Percentiles rank a stretch among this genome's conserved stretches.
Conservation (phyloP, 2,797 vertebrate species). For the Rhinichthys osculus region DNA sequence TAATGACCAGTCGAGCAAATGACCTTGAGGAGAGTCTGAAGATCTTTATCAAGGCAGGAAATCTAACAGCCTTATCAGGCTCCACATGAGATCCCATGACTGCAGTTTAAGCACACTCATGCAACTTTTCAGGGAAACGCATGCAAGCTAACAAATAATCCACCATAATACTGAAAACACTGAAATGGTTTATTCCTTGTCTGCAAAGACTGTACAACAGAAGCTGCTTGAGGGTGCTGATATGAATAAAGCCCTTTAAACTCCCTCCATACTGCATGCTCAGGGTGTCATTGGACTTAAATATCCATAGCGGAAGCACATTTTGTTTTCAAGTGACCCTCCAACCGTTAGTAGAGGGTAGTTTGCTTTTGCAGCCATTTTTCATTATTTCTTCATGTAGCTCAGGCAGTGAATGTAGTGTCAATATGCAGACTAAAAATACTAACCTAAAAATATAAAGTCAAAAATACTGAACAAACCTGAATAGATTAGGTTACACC, state of each 20-base stretch:
- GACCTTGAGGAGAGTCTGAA: constrained; percentile 25
- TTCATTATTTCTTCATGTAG: neutral
- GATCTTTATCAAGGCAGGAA: neutral
- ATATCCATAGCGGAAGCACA: constrained; percentile 39
- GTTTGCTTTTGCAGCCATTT: neutral
- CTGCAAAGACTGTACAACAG: neutral
- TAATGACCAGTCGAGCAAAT: neutral
- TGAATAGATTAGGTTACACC: neutral
- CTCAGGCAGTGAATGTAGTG: neutral
- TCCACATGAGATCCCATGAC: neutral
- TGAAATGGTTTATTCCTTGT: neutral
- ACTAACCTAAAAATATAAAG: neutral
- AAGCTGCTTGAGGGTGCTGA: neutral
- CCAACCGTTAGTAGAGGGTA: neutral
- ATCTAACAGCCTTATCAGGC: constrained; percentile 7
- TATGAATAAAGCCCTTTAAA: neutral
- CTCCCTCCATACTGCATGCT: neutral
- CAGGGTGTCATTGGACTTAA: constrained; percentile 28
- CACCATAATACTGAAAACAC: neutral
- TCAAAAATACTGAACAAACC: neutral
- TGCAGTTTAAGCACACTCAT: neutral
- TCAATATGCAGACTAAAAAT: neutral
- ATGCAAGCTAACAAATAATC: neutral
- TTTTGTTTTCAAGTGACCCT: constrained; percentile 31
- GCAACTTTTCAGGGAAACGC: neutral